Base-by-base conservation (phyloP, 2,888 invertebrate species). In the Protonemura montana region DNA sequence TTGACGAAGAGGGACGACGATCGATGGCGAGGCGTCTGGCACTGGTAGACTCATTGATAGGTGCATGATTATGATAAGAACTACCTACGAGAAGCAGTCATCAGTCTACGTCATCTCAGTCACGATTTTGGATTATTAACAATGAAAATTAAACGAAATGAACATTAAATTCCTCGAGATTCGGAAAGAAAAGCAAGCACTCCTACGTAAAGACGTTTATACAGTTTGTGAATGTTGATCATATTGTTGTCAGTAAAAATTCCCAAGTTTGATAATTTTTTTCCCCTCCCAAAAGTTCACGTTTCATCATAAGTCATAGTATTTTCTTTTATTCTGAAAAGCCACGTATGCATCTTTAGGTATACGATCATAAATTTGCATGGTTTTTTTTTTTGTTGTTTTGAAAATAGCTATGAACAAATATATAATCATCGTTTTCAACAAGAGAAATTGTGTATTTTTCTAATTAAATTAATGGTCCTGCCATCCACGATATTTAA, bases 341-440 rank as follows among this genome's bases (percentile, higher is more conserved):
- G 88, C 88, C 88, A 87, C 88, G 86, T 88, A 85, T 86, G 84
- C 87, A 87, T 87, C 84, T 87, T 86, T 84, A 84, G 59, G 59
- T 84, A 78, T 78, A 84, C 84, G 59, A 87, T 86, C 84, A 88
- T 88, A 87, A 86, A 88, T 87, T 87, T 86, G 86, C 86, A 85
- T 87, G 86, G 21, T 84, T 27, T 86, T 87, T 88, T 41, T 42
- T n/a, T n/a, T n/a, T n/a, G n/a, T n/a, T n/a, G n/a, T 86, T 87
- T 88, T 85, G 88, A 88, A 88, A 88, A 88, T 88, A 88, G 85
- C 88, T 88, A 88, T 87, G 87, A 88, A 88, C 88, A 88, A 88
- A 88, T 87, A 88, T 88, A 88, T 86, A 88, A 87, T 87, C 86
- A 28, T 84, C 76, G 28, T 86, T 88, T 86, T 87, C 86, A 87